These are phyloP conservation scores for Eupeodes luniger DNA, from an alignment of 2,888 invertebrate species.

Conservation along the genomic window DNA sequence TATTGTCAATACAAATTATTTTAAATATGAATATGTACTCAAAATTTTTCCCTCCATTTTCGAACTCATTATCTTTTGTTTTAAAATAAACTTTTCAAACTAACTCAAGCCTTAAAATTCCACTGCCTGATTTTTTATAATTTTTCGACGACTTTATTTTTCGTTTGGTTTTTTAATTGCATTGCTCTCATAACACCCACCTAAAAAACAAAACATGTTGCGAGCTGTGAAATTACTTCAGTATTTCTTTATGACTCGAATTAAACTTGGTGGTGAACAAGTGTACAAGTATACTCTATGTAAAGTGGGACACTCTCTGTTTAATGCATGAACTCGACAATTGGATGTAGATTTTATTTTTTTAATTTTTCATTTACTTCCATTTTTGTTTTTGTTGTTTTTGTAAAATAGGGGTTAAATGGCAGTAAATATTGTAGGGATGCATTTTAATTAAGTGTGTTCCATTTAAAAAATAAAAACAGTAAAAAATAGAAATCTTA, in stretches of 20 bases:
- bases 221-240: slow-evolving; percentile 21
- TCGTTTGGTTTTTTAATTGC: not conserved
- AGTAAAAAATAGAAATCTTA: not conserved
- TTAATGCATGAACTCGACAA: slow-evolving; percentile 57
- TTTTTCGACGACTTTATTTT: not conserved
- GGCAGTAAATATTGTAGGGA: slow-evolving; percentile 1
- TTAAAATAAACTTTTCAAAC: not conserved
- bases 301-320: slow-evolving; percentile 59
- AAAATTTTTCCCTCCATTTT: too few relatives aligned
- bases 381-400: slow-evolving; percentile 3
- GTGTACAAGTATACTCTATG: not conserved
- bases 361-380: slow-evolving; percentile 53
- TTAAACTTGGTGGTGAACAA: slow-evolving; percentile 29
- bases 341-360: slow-evolving; percentile 68
- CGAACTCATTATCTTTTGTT: not conserved
- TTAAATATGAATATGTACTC: too few relatives aligned
- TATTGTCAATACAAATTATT: too few relatives aligned
- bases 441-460: slow-evolving; percentile 26
- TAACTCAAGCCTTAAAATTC: not conserved
- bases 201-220: not conserved
- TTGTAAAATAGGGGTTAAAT: slow-evolving; percentile 59
- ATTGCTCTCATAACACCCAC: not conserved
- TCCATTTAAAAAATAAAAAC: slow-evolving; percentile 3
- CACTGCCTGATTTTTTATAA: not conserved
- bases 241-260: slow-evolving; percentile 45